Base-by-base conservation (phyloP, 2,797 vertebrate species). In the Calcarius lapponicus region DNA sequence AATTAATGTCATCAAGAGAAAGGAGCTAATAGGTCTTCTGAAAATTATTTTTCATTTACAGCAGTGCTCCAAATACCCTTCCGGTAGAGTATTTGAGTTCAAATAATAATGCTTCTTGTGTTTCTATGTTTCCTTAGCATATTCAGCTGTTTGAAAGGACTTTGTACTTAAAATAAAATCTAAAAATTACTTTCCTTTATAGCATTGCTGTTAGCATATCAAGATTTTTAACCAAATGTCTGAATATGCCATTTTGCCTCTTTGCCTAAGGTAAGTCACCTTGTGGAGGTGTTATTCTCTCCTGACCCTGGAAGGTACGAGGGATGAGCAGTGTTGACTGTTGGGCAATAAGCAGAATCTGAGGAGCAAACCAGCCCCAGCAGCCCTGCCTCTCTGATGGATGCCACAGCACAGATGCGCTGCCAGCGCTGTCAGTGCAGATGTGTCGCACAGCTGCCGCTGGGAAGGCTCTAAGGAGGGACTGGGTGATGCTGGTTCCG, bases 381-480 rank as follows among this genome's bases (percentile, higher is more conserved):
- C 26, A 54, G n/a, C 1, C 0, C 40, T 70, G n/a, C 53, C 17
- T 93, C 36, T 78, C 32, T 61, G 75, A 28, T 22, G 32, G 3
- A 5, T 1, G 3, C 36, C 2, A 1, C 1, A 7, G 3, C 56
- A 26, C 43, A 38, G 75, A 28, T 8, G 11, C 26, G 5, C 18
- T 79, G 29, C 51, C 2, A 4, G 61, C 20, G 10, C 74, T 70
- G 75, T 75, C 53, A 10, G n/a, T 43, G 22, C 53, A 47, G 79
- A 51, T 66, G 54, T 73, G 81, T 64, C 0, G 0, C 45, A 20
- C 61, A 61, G 21, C 69, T 92, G 45, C 58, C 0, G 0, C 71
- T 54, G 28, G 79, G 57, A 67, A 60, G 53, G 60, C 79, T 70
- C 15, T 53, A 56, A 24, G 56, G 40, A 87, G 42, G 62, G 50